These are phyloP conservation scores for Cheumatopsyche charites DNA, from an alignment of 1,140 invertebrate species.

Conservation along the genomic window DNA sequence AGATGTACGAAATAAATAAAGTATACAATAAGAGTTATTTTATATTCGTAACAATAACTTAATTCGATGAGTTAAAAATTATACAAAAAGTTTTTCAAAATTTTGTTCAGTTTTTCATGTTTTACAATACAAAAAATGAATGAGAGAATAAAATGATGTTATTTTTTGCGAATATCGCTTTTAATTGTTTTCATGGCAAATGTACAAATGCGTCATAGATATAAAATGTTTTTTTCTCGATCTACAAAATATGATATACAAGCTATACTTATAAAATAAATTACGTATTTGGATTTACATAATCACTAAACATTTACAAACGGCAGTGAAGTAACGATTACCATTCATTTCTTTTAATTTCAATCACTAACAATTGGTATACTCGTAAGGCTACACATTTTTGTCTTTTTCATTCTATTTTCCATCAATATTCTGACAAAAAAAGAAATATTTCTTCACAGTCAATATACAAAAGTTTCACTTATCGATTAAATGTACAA, in stretches of 20 bases:
- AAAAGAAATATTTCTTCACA: slow-evolving; percentile 31
- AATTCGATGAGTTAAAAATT: neutral
- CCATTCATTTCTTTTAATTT: slow-evolving; percentile 40
- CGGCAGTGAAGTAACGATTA: slow-evolving; percentile 43
- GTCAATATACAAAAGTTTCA: slow-evolving; percentile 34
- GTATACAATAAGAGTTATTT: slow-evolving; percentile 7
- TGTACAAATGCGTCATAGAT: slow-evolving; percentile 45
- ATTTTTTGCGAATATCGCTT: slow-evolving; percentile 42
- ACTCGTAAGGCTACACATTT: slow-evolving; percentile 44
- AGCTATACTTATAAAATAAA: slow-evolving; percentile 48
- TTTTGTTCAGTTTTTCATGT: neutral
- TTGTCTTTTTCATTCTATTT: slow-evolving; percentile 20
- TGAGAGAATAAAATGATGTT: slow-evolving; percentile 22
- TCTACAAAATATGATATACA: slow-evolving; percentile 45
- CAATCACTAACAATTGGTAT: slow-evolving; percentile 45
- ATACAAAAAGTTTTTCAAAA: neutral
- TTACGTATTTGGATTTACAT: slow-evolving; percentile 49
- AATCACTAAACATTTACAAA: slow-evolving; percentile 31
- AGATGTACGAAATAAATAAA: slow-evolving; percentile 20
- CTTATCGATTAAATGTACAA: slow-evolving; percentile 42
- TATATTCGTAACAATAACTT: neutral
- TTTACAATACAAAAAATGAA: neutral
- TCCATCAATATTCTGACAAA: neutral
- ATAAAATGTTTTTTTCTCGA: slow-evolving; percentile 43
- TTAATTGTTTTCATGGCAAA: slow-evolving; percentile 47